Evolutionary conservation across 2,888 invertebrate genomes (phyloP), one percentile per base, ranked within the genome.

Genomic region (Cordilura impudica): DNA sequence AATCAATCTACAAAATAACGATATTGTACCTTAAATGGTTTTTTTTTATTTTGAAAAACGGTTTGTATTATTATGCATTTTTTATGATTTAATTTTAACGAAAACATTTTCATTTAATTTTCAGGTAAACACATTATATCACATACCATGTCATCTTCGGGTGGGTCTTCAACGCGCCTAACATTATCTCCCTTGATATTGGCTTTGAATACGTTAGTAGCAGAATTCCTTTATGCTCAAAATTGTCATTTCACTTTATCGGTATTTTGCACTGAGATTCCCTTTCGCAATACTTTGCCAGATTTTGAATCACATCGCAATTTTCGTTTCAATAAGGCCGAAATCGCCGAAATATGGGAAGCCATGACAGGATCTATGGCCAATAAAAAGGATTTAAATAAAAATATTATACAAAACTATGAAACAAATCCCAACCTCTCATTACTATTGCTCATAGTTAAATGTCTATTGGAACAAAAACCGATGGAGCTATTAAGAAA

Each of bases 191-290:
- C 90, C 1, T 49, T 89, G 49, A 77, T 85, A 4, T 69, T 88
- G 71, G 86, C 85, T 0, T 60, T 90, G 49, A 88, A 89, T 74
- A 88, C 88, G 1, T 83, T 90, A n/a, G 88, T 89, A 0, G 88
- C 89, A 0, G 90, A 90, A 75, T 90, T 89, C 67, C 85, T 90
- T 2, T 88, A 89, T 70, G 85, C 85, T 5, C 87, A 90, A 75
- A 88, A 89, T 72, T 89, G 88, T 56, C 90, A 89, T 67, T 89
- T 88, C 45, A 84, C 89, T 7, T 81, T 90, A 7, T 90, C 90
- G 1, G 89, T 89, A 8, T 89, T 88, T 83, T 87, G 87, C 75
- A 87, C 88, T 2, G 90, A 90, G 83, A 85, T 87, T 23, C 89
- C 89, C 2, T 87, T 86, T 69, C 87, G 87, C 2, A 86, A 88